A percentile compares a stretch with the other conserved stretches of the same genome.
These are phyloP conservation scores for Dasypogon diadema DNA, from an alignment of 2,888 invertebrate species.

Conservation along the genomic window DNA sequence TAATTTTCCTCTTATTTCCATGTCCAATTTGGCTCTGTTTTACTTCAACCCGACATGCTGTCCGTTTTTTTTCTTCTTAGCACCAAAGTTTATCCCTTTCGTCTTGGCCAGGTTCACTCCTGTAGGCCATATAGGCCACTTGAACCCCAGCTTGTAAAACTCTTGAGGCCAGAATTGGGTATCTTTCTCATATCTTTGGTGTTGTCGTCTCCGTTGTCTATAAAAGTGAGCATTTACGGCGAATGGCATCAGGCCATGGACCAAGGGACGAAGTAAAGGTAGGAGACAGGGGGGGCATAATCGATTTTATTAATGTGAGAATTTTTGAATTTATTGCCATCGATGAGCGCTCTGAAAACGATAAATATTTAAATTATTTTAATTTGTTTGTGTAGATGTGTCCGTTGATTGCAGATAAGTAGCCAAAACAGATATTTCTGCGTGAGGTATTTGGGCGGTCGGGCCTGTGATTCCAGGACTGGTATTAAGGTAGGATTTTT, in stretches of 20 bases:
- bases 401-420: constrained; percentile 30
- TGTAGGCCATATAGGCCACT: constrained; percentile 42
- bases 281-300: constrained; percentile 5
- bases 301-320: constrained; percentile 63
- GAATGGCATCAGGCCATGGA: neutral
- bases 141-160: constrained; percentile 19
- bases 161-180: constrained; percentile 32
- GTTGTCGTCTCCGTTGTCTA: constrained; percentile 32
- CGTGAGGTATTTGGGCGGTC: neutral
- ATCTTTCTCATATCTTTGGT: constrained; percentile 9
- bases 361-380: constrained; percentile 50
- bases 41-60: constrained; percentile 1
- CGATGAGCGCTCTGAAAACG: constrained; percentile 45
- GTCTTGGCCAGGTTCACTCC: constrained; percentile 37
- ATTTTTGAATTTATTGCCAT: constrained; percentile 63
- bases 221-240: constrained; percentile 11
- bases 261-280: no score
- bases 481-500: no score
- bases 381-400: constrained; percentile 50
- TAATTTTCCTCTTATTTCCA: constrained; percentile 40
- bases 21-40: constrained; percentile 51
- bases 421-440: neutral
- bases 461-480: no score
- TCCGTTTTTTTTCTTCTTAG: constrained; percentile 40
- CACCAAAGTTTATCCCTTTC: constrained; percentile 44